phyloP scores from a whole-genome alignment of 2,797 vertebrate genomes.

The Fundulus diaphanus region DNA sequence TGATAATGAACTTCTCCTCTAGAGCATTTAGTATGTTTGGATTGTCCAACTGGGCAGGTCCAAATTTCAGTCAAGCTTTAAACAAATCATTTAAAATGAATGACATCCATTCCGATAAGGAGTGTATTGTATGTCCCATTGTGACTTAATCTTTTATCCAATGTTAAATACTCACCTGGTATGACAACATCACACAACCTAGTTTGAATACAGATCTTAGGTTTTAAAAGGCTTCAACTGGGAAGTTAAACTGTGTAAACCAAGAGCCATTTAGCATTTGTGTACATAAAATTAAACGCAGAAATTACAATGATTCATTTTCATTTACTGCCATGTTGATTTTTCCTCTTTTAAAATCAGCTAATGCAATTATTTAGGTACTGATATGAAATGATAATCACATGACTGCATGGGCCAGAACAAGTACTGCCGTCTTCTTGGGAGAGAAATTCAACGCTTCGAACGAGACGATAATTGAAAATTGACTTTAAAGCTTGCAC shows the following conservation, averaged over 20 bases:
- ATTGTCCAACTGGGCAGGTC: neutral
- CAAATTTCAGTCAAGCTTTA: neutral
- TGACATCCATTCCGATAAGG: neutral
- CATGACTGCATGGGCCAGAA: neutral
- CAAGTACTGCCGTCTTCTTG: slow-evolving; percentile 9
- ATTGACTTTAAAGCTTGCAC: slow-evolving; percentile 22
- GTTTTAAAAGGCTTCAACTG: neutral
- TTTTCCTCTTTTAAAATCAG: neutral
- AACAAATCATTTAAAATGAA: neutral
- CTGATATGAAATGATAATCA: slow-evolving; percentile 23
- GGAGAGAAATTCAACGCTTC: slow-evolving; percentile 11
- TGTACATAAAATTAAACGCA: neutral
- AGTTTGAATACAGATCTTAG: neutral
- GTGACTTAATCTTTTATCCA: neutral
- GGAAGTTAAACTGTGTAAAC: neutral
- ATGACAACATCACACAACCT: neutral
- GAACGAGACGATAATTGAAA: slow-evolving; percentile 28
- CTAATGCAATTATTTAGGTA: neutral
- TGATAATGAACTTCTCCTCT: neutral
- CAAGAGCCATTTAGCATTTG: neutral
- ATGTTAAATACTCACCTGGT: neutral
- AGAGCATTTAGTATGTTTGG: neutral
- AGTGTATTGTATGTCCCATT: neutral
- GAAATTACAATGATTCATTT: neutral
- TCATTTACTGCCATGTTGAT: neutral